phyloP scores from a whole-genome alignment of 2,113 vertebrate genomes.

The Sceloporus undulatus region DNA sequence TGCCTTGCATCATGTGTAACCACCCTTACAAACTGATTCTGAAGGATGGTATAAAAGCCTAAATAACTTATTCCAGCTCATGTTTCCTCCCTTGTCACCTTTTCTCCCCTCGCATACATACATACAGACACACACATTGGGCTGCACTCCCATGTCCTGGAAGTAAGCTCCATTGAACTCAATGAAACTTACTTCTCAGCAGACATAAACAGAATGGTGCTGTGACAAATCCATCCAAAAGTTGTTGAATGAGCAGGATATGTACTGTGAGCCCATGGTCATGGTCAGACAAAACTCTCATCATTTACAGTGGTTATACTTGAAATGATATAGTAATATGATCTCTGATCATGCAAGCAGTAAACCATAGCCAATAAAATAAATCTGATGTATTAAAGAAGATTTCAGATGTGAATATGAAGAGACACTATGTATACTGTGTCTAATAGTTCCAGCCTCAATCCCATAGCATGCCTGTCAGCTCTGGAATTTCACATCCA shows the following conservation, averaged over 20 bases:
- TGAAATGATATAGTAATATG: not conserved
- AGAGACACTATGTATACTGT: not conserved
- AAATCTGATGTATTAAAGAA: not conserved
- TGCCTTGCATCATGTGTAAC: not conserved
- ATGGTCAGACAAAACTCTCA: not conserved
- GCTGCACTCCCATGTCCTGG: too few relatives aligned
- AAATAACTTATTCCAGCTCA: not conserved
- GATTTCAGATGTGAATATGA: not conserved
- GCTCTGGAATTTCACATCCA: not conserved
- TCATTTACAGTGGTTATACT: not conserved
- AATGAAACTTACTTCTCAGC: too few relatives aligned
- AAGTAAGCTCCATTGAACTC: too few relatives aligned
- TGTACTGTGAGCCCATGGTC: fast-evolving
- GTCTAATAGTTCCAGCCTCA: slow-evolving; percentile 18
- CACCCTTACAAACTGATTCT: not conserved
- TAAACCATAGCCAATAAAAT: not conserved
- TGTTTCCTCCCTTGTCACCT: not conserved
- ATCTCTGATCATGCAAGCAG: not conserved
- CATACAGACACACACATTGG: not conserved
- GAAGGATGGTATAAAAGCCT: not conserved
- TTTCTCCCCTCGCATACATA: too few relatives aligned
- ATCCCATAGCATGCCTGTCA: not conserved
- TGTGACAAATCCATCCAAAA: fast-evolving
- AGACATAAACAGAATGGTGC: fast-evolving
- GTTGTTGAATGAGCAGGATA: fast-evolving